Evolutionary conservation across 2,888 invertebrate genomes (phyloP), one percentile per base, ranked within the genome.

Genomic region (Agrochola circellaris): DNA sequence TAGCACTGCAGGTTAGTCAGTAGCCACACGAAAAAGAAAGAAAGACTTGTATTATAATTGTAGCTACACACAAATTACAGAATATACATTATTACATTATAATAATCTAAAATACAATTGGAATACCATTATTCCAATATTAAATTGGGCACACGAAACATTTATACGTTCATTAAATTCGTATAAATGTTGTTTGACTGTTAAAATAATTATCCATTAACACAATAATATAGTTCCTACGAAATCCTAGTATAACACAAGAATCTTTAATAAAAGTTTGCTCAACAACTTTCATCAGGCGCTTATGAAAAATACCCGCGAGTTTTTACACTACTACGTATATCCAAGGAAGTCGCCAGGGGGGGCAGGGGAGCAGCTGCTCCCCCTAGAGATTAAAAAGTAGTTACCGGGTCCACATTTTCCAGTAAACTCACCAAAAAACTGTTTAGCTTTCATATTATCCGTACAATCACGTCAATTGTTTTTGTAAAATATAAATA

Each of bases 141-240:
- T 91, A 92, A 91, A 91, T 91, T 92, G 91, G 90, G 88, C 92
- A 88, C 71, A 88, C 89, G 84, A 81, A 88, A 88, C 88, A 88
- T 89, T 86, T 88, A 87, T 86, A 87, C 83, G 73, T 45, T 76
- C 79, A 76, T 30, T 76, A 17, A 71, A 61, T 30, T 20, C 67
- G 80, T 87, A 89, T 89, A 90, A 85, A 87, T 87, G 85, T 82
- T 86, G 87, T 89, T 90, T 88, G 89, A 89, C 89, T 90, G 87
- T 89, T 87, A 76, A 79, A 76, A 88, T 87, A 89, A 74, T 84
- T 72, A 73, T 51, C 4, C n/a, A 73, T 54, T 34, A 9, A 70
- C 51, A 64, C 26, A 34, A 78, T 20, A 61, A 65, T 56, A 60
- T 34, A 68, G 69, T 42, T 73, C 70, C 67, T 85, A 15, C 15